Percentiles rank a stretch among this genome's conserved stretches.
phyloP scores from a whole-genome alignment of 2,797 vertebrate species.

The Lacerta agilis region DNA sequence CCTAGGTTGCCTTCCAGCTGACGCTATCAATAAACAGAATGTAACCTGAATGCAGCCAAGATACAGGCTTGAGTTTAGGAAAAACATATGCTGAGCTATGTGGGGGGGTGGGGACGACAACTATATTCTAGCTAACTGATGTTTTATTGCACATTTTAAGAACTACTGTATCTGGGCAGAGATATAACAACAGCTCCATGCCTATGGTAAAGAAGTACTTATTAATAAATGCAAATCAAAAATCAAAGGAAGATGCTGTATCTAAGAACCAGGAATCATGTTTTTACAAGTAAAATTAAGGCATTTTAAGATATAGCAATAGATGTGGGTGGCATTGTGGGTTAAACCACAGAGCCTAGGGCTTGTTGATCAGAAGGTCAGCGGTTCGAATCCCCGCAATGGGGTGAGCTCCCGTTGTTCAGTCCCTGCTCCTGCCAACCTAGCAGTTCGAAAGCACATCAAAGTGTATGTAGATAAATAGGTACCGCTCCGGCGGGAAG shows the following conservation, averaged over 20 bases:
- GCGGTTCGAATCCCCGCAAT: no score
- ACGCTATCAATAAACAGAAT: not conserved
- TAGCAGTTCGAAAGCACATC: no score
- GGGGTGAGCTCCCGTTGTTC: no score
- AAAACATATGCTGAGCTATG: not conserved
- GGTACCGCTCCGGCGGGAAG: no score
- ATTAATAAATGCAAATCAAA: not conserved
- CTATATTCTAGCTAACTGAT: not conserved
- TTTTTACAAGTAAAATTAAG: not conserved
- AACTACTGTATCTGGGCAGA: not conserved
- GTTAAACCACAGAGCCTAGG: no score
- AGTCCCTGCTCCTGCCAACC: no score
- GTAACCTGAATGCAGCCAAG: not conserved
- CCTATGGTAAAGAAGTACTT: not conserved
- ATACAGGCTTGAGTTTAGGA: not conserved
- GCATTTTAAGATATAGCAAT: not conserved
- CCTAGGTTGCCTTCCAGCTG: not conserved
- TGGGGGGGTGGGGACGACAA: no score
- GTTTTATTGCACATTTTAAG: not conserved
- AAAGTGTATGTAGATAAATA: no score
- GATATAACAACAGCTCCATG: no score
- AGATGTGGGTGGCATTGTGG: no score
- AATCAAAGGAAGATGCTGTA: not conserved
- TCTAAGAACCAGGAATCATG: not conserved
- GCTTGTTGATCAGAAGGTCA: no score